Conservation (phyloP, 2,888 invertebrate genomes). For the Melipona beecheii region DNA sequence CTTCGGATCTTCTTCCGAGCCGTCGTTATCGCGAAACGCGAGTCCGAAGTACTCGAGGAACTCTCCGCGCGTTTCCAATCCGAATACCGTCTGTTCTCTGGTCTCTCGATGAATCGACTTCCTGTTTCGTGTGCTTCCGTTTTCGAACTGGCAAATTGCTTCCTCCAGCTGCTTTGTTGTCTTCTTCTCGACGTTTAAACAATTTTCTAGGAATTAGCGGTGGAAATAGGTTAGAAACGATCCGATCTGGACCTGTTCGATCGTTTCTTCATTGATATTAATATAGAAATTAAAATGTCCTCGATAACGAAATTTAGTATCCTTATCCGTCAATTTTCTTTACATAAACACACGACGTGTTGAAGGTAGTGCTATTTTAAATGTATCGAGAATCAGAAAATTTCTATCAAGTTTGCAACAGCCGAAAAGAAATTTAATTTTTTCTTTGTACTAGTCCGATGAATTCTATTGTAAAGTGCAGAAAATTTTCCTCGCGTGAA, state of each 20-base stretch:
- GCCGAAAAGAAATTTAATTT: background rate
- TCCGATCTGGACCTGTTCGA: background rate
- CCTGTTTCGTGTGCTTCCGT: background rate
- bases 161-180: background rate
- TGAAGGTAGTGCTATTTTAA: too few relatives aligned
- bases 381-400: too few relatives aligned
- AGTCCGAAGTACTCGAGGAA: conserved; percentile 3
- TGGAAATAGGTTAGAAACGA: background rate
- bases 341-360: too few relatives aligned
- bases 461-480: background rate
- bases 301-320: background rate
- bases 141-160: conserved; percentile 2
- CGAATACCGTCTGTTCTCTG: background rate
- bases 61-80: background rate
- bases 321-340: background rate
- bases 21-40: conserved; percentile 27
- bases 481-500: background rate
- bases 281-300: background rate
- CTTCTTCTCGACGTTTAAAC: background rate
- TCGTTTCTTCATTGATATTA: background rate
- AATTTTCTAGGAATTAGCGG: background rate
- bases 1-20: background rate
- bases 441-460: background rate
- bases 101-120: background rate
- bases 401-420: too few relatives aligned